Conservation (phyloP, 2,113 vertebrate species). For the Petrocephalus microphthalmus region DNA sequence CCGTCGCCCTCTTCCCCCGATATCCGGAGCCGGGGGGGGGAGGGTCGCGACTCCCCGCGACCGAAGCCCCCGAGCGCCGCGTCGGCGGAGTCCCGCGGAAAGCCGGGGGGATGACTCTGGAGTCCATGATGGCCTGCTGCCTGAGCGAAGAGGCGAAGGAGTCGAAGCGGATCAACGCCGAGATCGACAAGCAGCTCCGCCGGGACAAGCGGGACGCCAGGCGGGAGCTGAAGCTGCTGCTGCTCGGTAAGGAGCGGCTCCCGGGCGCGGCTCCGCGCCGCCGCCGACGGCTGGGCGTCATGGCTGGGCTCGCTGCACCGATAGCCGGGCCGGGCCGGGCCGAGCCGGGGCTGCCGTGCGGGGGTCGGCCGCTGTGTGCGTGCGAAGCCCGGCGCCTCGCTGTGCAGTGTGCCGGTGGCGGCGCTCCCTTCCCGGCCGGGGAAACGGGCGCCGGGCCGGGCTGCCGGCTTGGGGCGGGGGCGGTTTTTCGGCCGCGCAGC, state of each 20-base stretch:
- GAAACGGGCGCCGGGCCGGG: not conserved
- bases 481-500: too few species aligned
- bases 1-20: constrained; percentile 30
- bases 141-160: constrained; percentile 98
- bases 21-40: constrained; percentile 36
- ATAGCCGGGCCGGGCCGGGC: not conserved
- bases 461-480: not conserved
- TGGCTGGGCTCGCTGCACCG: not conserved
- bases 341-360: too few species aligned
- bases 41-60: constrained; percentile 16
- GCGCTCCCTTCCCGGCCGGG: not conserved
- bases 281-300: not conserved
- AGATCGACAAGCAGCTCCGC: constrained; percentile 94
- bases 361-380: not conserved
- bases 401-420: not conserved
- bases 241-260: constrained; percentile 67
- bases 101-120: constrained; percentile 77
- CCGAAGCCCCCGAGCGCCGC: not conserved
- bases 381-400: not conserved
- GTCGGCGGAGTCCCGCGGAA: constrained; percentile 29
- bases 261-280: not conserved
- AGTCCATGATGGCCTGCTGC: constrained; percentile 98
- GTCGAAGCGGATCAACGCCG: constrained; percentile 95
- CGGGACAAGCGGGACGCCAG: constrained; percentile 90
- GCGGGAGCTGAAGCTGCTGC: constrained; percentile 85